A percentile compares a stretch with the other conserved stretches of the same genome.
Conservation (phyloP, 2,113 vertebrate species). For the Phaethon lepturus region DNA sequence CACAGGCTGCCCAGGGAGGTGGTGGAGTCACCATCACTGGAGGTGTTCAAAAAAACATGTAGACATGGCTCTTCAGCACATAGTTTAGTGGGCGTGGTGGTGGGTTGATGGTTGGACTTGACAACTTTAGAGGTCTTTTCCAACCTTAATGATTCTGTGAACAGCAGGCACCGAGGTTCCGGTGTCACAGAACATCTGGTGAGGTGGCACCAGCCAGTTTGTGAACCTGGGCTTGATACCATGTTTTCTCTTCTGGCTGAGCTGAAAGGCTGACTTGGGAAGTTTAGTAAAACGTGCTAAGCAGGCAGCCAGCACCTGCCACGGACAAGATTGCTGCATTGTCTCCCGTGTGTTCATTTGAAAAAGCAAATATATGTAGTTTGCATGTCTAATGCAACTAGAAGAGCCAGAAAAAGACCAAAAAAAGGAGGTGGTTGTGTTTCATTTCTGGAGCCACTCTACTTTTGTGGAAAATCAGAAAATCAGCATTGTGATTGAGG, state of each 20-base stretch:
- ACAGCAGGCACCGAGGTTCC: rapidly evolving
- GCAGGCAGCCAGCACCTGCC: background rate
- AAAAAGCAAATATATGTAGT: background rate
- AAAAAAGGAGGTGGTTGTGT: background rate
- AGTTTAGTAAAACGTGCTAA: background rate
- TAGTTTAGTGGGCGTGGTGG: no score
- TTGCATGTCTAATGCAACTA: background rate
- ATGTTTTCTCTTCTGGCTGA: background rate
- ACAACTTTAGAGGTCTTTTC: no score
- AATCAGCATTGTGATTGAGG: background rate
- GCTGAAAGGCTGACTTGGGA: background rate
- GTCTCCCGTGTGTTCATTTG: background rate
- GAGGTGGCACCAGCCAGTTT: background rate
- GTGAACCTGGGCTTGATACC: background rate
- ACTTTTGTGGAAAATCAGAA: background rate
- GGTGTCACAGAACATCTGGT: rapidly evolving
- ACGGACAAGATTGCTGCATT: background rate
- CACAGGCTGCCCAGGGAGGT: no score
- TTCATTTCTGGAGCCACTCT: background rate
- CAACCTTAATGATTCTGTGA: background rate
- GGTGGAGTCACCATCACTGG: no score
- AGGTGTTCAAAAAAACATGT: no score
- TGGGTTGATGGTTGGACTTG: no score
- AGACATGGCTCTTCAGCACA: no score
- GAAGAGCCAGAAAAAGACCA: background rate